These are phyloP conservation scores for Drosophila persimilis DNA, from an alignment of 1,140 invertebrate genomes.

Conservation along the genomic window DNA sequence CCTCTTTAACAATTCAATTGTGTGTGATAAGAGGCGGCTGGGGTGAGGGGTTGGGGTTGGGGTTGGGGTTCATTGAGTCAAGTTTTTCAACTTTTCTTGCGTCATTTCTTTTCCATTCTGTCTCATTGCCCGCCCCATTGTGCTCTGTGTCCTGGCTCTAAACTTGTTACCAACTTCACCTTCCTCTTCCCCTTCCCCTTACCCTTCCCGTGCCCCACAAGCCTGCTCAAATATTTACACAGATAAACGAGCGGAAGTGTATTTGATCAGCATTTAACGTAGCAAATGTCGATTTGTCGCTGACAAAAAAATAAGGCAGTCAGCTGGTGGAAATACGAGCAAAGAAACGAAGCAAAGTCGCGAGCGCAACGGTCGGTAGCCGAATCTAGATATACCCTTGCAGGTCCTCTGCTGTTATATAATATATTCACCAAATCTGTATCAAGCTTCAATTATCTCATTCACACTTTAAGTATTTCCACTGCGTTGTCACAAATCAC, in stretches of 20 bases:
- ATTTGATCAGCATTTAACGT: slow-evolving; percentile 77
- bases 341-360: no score
- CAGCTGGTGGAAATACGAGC: background rate
- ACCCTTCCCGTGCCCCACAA: slow-evolving; percentile 2
- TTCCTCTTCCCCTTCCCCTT: no score
- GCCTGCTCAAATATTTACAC: slow-evolving; percentile 72
- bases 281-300: slow-evolving; percentile 72
- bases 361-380: no score
- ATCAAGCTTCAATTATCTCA: no score
- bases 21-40: slow-evolving; percentile 23
- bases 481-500: no score
- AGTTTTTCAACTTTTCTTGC: slow-evolving; percentile 51
- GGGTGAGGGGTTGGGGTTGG: background rate
- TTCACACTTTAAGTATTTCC: no score
- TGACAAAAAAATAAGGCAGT: slow-evolving; percentile 12
- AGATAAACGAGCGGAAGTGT: slow-evolving; percentile 78
- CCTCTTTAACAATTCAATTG: slow-evolving; percentile 71
- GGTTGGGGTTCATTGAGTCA: slow-evolving; percentile 12
- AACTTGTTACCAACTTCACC: slow-evolving; percentile 51
- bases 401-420: no score
- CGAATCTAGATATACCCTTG: no score
- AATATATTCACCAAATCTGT: no score
- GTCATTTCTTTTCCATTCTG: slow-evolving; percentile 50
- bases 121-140: slow-evolving; percentile 17
- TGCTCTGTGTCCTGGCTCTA: slow-evolving; percentile 43